Evolutionary conservation across 2,113 vertebrate genomes (phyloP), one percentile per base, ranked within the genome.

Genomic region (Chrysochloris asiatica): DNA sequence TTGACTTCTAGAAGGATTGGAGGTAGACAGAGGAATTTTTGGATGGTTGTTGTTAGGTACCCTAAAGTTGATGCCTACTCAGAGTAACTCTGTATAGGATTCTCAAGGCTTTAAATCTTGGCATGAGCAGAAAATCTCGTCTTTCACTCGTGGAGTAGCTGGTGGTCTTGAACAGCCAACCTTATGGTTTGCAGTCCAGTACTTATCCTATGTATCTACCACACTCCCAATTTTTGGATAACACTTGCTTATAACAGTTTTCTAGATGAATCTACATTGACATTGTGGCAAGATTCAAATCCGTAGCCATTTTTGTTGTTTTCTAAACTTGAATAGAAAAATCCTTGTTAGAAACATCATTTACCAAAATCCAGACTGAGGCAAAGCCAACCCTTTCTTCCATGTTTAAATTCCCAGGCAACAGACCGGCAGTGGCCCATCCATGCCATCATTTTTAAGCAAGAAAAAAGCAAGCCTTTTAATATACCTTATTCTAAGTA

Each of bases 301-400:
- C 78, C 38, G 36, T 88, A 94, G 87, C 78, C 84, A 90, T 95
- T 97, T 96, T 94, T 97, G 88, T 97, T 84, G 95, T 96, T 96
- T 95, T 95, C 95, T 96, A 90, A 89, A 2, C 77, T 94, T 94
- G 89, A 89, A 97, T 89, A 95, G 88, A 93, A 96, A 94, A 97
- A 95, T 96, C 91, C 89, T 76, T 59, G 94, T 80, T 87, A 96
- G 67, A 88, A 92, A 88, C 94, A 94, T 87, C 65, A 71, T 82
- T 96, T 97, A 94, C 88, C 96, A 97, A 90, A 96, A 30, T 80
- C 48, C 76, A 81, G 86, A 65, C 28, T 2, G 86, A 83, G 75
- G 78, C 72, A 93, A 92, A 81, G 33, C 94, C 81, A 77, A 94
- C 79, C 22, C 52, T 85, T 95, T 91, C 75, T 95, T 85, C 81